Base-by-base conservation (phyloP, 1,140 invertebrate species). In the Melanaphis sacchari region DNA sequence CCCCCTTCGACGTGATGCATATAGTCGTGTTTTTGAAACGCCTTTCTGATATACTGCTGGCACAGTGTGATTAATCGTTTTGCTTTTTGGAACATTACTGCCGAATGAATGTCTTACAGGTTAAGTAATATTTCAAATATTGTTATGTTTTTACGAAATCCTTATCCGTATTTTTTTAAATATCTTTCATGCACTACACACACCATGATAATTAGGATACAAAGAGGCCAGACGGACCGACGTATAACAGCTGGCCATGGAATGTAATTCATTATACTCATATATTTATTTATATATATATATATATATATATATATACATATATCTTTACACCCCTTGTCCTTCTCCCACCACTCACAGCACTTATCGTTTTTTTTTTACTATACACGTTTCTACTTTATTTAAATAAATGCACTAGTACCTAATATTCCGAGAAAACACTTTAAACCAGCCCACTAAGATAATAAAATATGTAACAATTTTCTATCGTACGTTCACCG, bases 391-490 rank as follows among this genome's bases (percentile, higher is more conserved):
- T 85, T 43, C 22, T 85, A n/a, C 84, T 26, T 85, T 85, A 43
- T 46, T 90, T 38, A 41, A 43, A 38, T 66, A 91, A 91, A 91
- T 36, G 9, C 54, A 91, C 52, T 82, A 49, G 41, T 76, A 91
- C 41, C 41, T 91, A 91, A 41, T 59, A 66, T 76, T 38, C 22
- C 87, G 40, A 91, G n/a, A 91, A 91, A 91, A 91, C 66, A 91
- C 90, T 91, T 81, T 49, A 91, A 91, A 81, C 90, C 36, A 43
- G n/a, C 66, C 90, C 40, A 38, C 43, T 49, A 46, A 81, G 66
- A 91, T 82, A 91, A 82, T 91, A 82, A 9, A 82, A 82, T 82
- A n/a, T 46, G 66, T 82, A 82, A 36, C 26, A 76, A 36, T 90
- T 40, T 76, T 40, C 66, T 15, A 46, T 82, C 41, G n/a, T 91